Percentiles rank a stretch among this genome's conserved stretches.
Conservation (phyloP, 2,113 vertebrate species). For the Erythrolamprus reginae region DNA sequence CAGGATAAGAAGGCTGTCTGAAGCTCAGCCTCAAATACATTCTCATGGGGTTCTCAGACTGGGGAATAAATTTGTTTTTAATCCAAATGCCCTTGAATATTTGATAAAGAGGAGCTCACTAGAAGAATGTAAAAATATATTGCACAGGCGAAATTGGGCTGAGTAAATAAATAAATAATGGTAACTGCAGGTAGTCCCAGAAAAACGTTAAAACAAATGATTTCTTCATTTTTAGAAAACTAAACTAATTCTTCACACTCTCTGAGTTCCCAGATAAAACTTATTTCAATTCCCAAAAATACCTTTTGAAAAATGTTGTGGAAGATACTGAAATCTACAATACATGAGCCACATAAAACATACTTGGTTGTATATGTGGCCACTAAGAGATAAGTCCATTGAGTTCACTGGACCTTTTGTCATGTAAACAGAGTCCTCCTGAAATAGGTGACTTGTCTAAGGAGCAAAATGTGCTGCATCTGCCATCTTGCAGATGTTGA, state of each 20-base stretch:
- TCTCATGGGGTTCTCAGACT: neutral
- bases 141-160: neutral
- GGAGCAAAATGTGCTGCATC: neutral
- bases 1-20: neutral
- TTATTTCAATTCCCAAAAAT: neutral
- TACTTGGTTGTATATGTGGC: neutral
- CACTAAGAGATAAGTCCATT: neutral
- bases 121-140: neutral
- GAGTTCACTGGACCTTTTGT: neutral
- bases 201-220: neutral
- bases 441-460: neutral
- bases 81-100: conserved; percentile 19
- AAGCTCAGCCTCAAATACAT: neutral
- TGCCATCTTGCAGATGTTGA: neutral
- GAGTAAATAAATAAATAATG: neutral
- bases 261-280: neutral
- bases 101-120: neutral
- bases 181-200: neutral
- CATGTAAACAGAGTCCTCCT: neutral
- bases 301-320: neutral
- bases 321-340: neutral
- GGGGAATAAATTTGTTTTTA: conserved; percentile 14
- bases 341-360: neutral
- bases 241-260: neutral
- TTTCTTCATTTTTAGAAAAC: neutral